A percentile compares a stretch with the other conserved stretches of the same genome.
Evolutionary conservation across 2,113 vertebrate genomes (phyloP).

Genomic region (Embiotoca jacksoni): DNA sequence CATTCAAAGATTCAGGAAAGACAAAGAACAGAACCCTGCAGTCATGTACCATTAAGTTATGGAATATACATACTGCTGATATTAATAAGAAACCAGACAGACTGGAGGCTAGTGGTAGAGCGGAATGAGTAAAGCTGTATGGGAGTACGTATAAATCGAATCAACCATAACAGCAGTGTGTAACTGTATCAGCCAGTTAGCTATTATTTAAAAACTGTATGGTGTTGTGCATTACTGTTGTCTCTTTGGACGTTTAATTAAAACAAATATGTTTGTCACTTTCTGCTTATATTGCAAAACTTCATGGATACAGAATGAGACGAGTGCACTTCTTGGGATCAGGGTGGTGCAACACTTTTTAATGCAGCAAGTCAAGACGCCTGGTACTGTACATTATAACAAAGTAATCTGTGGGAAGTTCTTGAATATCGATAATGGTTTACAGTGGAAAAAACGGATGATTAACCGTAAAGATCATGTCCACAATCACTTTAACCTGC

Average conservation of each 20-base stretch:
- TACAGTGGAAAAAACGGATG: constrained; percentile 4
- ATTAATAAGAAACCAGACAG: constrained; percentile 37
- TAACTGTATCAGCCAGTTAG: neutral
- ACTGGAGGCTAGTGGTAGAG: neutral
- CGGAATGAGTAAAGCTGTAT: constrained; percentile 12
- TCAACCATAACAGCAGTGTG: neutral
- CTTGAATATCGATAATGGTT: neutral
- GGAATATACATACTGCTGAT: constrained; percentile 40
- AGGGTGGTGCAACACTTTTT: neutral
- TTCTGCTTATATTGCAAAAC: neutral
- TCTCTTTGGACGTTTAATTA: neutral
- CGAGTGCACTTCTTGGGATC: neutral
- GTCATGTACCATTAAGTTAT: constrained; percentile 36
- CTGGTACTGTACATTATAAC: neutral
- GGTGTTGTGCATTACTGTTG: neutral
- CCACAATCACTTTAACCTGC: neutral
- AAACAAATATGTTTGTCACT: no score
- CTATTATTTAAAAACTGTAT: neutral
- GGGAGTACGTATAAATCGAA: neutral
- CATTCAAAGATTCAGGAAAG: constrained; percentile 21
- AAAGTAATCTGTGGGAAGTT: constrained; percentile 2
- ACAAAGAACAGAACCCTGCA: constrained; percentile 14
- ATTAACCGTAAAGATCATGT: neutral
- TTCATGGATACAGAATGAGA: neutral
- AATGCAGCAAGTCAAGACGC: neutral